Evolutionary conservation across 2,888 invertebrate genomes (phyloP), one percentile per base, ranked within the genome.

Genomic region (Euphydryas editha): DNA sequence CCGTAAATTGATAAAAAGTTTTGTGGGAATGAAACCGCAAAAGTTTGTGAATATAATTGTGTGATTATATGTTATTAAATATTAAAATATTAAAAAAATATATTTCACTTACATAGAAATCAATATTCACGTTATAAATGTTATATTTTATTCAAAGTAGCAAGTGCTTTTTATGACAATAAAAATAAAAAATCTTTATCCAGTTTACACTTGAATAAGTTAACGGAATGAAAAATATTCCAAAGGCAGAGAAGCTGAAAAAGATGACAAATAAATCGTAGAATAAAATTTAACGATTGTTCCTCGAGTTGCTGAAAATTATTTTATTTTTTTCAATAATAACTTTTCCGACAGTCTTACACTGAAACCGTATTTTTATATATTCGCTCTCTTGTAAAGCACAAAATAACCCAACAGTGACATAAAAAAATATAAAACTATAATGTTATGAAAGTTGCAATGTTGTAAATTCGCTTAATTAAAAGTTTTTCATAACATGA

Each of bases 211-310:
- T 30, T 30, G 30, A 54, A 54, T 54, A 30, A 30, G 24, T 51
- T 10, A 54, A 30, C 30, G 17, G 30, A 54, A 17, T 36, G 54
- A 51, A 51, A 51, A 51, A 51, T 51, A 30, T 51, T 51, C 18
- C 21, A 15, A 15, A 18, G n/a, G 24, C 3, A 21, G 13, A 21
- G 21, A 49, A 21, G 11, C 21, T 8, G 24, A 30, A 5, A n/a
- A 51, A 24, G 17, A 54, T 54, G 54, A 54, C 17, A 30, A 54
- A 30, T 36, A 30, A 36, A 30, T 15, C 30, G 30, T 30, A 8
- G 30, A 30, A 54, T 47, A 36, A 30, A 36, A 54, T 54, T n/a
- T 30, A 17, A 36, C 36, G 54, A 36, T 54, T 36, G 36, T 36
- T 4, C 36, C 21, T 36, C 17, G 54, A 21, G 49, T 21, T 49